Percentiles rank a stretch among this genome's conserved stretches.
Evolutionary conservation across 2,888 invertebrate species (phyloP).

Genomic region (Drosophila anceps): DNA sequence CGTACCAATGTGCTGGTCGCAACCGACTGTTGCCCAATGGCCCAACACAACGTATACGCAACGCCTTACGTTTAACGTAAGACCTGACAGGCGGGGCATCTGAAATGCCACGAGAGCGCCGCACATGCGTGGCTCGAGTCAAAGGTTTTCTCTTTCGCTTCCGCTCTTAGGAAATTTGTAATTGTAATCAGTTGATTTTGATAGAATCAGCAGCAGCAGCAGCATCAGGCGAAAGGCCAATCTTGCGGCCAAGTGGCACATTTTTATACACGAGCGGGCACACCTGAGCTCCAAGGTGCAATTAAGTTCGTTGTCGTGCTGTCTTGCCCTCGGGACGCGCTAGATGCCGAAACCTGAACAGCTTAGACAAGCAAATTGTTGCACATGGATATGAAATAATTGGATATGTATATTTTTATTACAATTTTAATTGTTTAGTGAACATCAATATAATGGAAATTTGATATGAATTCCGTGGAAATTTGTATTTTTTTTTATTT

Average conservation of each 20-base stretch:
- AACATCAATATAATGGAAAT: not conserved
- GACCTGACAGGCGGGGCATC: constrained; percentile 74
- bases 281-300: constrained; percentile 50
- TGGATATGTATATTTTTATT: constrained; percentile 13
- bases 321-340: constrained; percentile 12
- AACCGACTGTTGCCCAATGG: constrained; percentile 60
- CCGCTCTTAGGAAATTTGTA: constrained; percentile 57
- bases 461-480: not conserved
- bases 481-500: not conserved
- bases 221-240: constrained; percentile 40
- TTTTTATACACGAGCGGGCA: constrained; percentile 54
- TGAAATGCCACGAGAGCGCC: constrained; percentile 12
- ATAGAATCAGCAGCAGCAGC: constrained; percentile 16
- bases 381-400: constrained; percentile 24
- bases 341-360: constrained; percentile 10
- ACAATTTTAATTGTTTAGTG: not conserved
- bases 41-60: constrained; percentile 23
- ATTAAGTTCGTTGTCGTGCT: constrained; percentile 42
- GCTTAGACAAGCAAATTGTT: constrained; percentile 14
- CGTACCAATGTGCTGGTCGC: constrained; percentile 49
- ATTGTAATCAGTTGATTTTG: constrained; percentile 41
- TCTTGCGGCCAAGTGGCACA: constrained; percentile 36
- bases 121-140: constrained; percentile 42
- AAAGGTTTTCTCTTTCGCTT: not conserved
- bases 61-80: constrained; percentile 62